Conservation (phyloP, 2,888 invertebrate genomes). For the Dasysyrphus tricinctus region DNA sequence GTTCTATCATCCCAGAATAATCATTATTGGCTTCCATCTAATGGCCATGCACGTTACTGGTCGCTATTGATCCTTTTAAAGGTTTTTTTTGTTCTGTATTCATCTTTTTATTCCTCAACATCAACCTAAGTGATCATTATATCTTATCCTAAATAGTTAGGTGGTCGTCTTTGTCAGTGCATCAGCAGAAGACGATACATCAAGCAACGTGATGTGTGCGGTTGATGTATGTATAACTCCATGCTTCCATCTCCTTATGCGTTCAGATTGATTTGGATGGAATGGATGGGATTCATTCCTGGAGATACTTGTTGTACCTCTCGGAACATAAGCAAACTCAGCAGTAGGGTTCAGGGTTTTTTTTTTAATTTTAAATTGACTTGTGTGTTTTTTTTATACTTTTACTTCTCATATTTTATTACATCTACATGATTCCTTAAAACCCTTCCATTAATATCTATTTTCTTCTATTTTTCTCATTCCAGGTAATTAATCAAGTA, state of each 20-base stretch:
- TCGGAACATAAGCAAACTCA: neutral
- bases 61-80: slow-evolving; percentile 1
- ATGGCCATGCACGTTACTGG: slow-evolving; percentile 25
- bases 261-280: slow-evolving; percentile 59
- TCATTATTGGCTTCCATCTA: slow-evolving; percentile 56
- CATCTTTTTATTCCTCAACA: neutral
- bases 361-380: neutral
- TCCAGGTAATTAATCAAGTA: slow-evolving; percentile 68
- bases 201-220: slow-evolving; percentile 52
- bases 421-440: slow-evolving; percentile 12
- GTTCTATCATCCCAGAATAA: slow-evolving; percentile 60
- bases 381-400: neutral
- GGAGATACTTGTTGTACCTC: neutral
- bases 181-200: slow-evolving; percentile 4
- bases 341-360: neutral
- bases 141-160: slow-evolving; percentile 67
- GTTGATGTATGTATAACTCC: slow-evolving; percentile 46
- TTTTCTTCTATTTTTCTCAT: slow-evolving; percentile 38
- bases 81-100: slow-evolving; percentile 9
- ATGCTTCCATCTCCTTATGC: slow-evolving; percentile 19
- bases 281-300: slow-evolving; percentile 16
- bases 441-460: slow-evolving; percentile 50
- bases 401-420: slow-evolving; percentile 5
- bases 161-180: slow-evolving; percentile 58
- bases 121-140: slow-evolving; percentile 62